These are phyloP conservation scores for Ancistrus triradiatus DNA, from an alignment of 2,113 vertebrate species.

Conservation along the genomic window DNA sequence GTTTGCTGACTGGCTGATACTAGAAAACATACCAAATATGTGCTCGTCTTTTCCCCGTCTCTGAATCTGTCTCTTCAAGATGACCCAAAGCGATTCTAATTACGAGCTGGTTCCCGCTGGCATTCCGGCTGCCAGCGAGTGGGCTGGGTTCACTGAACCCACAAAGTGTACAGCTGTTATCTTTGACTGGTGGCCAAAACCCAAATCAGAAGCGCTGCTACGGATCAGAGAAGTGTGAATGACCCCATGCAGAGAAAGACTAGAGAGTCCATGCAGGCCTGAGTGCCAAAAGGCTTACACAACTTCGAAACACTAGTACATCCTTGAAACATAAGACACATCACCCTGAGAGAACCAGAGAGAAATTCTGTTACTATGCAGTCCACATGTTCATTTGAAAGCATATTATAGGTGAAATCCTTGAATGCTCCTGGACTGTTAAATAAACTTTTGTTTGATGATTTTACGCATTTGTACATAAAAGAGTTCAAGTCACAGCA, in stretches of 20 bases:
- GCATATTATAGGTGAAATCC: neutral
- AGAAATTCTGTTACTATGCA: neutral
- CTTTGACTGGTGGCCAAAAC: constrained; percentile 90
- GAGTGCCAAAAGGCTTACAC: constrained; percentile 5
- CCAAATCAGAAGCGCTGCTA: constrained; percentile 73
- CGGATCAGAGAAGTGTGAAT: constrained; percentile 72
- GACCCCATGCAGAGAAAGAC: constrained; percentile 16
- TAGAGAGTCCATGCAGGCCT: constrained; percentile 4
- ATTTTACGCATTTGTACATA: constrained; percentile 22
- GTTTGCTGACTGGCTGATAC: no score
- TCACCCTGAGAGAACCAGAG: neutral
- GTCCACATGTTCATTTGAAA: constrained; percentile 3
- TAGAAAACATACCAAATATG: neutral
- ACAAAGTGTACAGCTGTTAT: constrained; percentile 86
- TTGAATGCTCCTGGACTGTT: neutral
- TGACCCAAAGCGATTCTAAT: constrained; percentile 89
- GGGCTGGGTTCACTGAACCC: constrained; percentile 84
- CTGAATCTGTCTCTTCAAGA: constrained; percentile 62
- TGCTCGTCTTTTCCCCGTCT: neutral
- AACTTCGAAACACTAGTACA: constrained; percentile 4
- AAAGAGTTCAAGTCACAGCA: constrained; percentile 15
- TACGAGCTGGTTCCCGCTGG: constrained; percentile 82
- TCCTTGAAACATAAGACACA: neutral
- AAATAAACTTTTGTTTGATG: constrained; percentile 22
- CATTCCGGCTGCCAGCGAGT: constrained; percentile 74